Evolutionary conservation across 2,113 vertebrate genomes (phyloP).

Genomic region (Pelmatolapia mariae): DNA sequence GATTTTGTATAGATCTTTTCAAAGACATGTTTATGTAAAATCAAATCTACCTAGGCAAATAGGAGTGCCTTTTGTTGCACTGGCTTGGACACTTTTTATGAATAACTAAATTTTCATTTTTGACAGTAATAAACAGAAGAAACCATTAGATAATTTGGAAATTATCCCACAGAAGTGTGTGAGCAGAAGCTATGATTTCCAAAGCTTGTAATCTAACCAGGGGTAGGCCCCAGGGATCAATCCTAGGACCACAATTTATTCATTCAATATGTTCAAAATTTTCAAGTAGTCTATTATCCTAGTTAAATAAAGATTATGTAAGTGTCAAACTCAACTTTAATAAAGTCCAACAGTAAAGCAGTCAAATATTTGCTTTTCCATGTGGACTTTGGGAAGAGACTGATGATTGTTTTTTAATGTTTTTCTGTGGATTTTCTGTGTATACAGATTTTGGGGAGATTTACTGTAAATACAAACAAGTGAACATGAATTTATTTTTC

Average conservation of each 20-base stretch:
- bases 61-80: background rate
- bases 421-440: background rate
- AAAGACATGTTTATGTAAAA: background rate
- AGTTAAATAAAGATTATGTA: rapidly evolving
- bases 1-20: background rate
- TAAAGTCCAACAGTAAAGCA: background rate
- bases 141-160: background rate
- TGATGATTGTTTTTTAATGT: background rate
- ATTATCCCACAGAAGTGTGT: background rate
- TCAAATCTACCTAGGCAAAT: background rate
- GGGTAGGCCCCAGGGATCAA: background rate
- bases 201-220: background rate
- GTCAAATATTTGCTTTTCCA: background rate
- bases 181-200: background rate
- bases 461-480: background rate
- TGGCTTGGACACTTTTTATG: background rate
- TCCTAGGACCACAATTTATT: background rate
- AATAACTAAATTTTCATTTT: rapidly evolving
- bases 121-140: background rate
- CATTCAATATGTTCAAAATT: background rate
- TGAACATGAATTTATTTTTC: background rate
- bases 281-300: rapidly evolving
- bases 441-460: background rate
- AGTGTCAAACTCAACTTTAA: rapidly evolving
- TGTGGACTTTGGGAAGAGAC: background rate